phyloP scores from a whole-genome alignment of 2,888 invertebrate genomes.

The Lissonota sp. region DNA sequence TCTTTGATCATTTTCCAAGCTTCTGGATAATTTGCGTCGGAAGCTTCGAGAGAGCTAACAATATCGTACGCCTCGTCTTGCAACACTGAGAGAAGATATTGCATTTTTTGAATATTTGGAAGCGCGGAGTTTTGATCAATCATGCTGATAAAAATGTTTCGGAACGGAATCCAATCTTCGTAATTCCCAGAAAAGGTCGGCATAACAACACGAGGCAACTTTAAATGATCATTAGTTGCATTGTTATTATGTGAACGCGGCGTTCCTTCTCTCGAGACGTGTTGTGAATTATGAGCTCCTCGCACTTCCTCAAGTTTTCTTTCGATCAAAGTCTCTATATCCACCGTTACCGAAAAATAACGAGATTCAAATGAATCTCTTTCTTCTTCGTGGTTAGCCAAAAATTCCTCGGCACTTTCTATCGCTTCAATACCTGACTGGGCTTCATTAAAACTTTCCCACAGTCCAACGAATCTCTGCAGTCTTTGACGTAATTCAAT shows the following conservation, averaged over 20 bases:
- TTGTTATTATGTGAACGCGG: no score
- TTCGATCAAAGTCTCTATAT: no score
- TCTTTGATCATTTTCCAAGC: conserved; percentile 56
- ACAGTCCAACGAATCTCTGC: neutral
- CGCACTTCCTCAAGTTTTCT: no score
- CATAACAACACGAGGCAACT: neutral
- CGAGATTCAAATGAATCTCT: no score
- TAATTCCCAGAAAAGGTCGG: neutral
- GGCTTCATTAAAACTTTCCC: no score
- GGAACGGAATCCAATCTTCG: conserved; percentile 2
- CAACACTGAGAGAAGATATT: conserved; percentile 53
- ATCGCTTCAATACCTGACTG: neutral
- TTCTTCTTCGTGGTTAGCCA: no score
- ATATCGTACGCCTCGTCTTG: conserved; percentile 53
- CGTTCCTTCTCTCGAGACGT: no score
- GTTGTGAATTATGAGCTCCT: no score
- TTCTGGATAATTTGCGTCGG: conserved; percentile 56
- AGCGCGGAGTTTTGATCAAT: conserved; percentile 2
- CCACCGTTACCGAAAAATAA: no score
- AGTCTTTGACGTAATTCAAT: conserved; percentile 6
- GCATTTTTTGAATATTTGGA: conserved; percentile 58
- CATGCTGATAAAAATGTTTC: neutral
- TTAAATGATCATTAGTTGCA: no score
- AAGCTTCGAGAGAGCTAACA: conserved; percentile 58
- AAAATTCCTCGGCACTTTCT: no score